Evolutionary conservation across 2,888 invertebrate species (phyloP).

Genomic region (Petrolisthes cinctipes): DNA sequence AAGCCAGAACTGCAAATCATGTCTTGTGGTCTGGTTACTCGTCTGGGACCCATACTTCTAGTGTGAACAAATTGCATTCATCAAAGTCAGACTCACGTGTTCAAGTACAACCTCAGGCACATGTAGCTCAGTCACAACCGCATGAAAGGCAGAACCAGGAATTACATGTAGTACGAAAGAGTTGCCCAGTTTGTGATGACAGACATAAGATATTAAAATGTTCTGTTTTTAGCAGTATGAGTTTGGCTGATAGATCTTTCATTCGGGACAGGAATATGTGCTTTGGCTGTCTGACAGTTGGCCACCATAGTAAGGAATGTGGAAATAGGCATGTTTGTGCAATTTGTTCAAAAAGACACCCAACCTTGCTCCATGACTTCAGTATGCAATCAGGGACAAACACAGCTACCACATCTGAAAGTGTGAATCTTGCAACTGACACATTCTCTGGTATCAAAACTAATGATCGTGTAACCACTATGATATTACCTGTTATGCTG

Average conservation of each 20-base stretch:
- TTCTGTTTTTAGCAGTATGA: constrained; percentile 6
- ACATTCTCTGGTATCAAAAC: too few relatives aligned
- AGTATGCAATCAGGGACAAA: not conserved
- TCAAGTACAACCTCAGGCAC: not conserved
- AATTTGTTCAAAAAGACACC: constrained; percentile 19
- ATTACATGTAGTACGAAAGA: not conserved
- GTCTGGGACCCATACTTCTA: not conserved
- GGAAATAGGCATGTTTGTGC: constrained; percentile 15
- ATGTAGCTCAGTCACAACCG: not conserved
- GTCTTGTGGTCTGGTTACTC: not conserved
- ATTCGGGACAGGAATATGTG: constrained; percentile 7
- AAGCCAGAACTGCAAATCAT: not conserved
- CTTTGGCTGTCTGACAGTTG: not conserved
- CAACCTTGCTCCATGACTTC: not conserved
- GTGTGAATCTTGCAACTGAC: too few relatives aligned
- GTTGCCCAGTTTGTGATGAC: constrained; percentile 13
- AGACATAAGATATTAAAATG: not conserved
- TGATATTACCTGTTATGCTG: too few relatives aligned
- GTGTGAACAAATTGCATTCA: not conserved
- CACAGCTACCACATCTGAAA: too few relatives aligned
- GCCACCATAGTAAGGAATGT: constrained; percentile 15
- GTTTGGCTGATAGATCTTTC: not conserved
- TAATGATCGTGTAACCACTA: too few relatives aligned
- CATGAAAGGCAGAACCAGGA: not conserved
- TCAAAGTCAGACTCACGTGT: not conserved